Percentiles rank a stretch among this genome's conserved stretches.
Evolutionary conservation across 2,113 vertebrate genomes (phyloP).

Genomic region (Coptodon rendalli): DNA sequence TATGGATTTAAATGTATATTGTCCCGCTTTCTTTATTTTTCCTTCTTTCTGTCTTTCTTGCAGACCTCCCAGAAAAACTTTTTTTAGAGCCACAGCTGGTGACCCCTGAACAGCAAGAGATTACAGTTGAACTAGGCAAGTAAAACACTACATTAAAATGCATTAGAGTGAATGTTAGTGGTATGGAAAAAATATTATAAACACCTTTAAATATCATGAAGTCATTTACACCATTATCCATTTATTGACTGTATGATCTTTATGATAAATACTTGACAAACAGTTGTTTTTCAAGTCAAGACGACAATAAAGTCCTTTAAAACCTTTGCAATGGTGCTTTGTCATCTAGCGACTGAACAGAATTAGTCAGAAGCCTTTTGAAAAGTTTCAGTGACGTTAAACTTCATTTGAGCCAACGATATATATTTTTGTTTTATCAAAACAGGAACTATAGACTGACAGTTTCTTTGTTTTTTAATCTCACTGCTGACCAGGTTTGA

Average conservation of each 20-base stretch:
- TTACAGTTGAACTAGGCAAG: slow-evolving; percentile 53
- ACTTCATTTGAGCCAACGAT: background rate
- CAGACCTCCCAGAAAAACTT: background rate
- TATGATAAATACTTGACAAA: background rate
- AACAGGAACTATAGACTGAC: background rate
- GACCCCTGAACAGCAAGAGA: slow-evolving; percentile 6
- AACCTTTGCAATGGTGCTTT: background rate
- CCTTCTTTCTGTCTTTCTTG: background rate
- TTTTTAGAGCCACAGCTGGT: slow-evolving; percentile 8
- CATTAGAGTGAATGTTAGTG: background rate
- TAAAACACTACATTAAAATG: background rate
- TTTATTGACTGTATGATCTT: background rate
- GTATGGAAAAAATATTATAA: background rate
- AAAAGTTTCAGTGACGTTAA: background rate
- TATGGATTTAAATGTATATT: background rate
- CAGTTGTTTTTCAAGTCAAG: background rate
- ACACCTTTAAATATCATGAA: background rate
- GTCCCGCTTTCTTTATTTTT: background rate
- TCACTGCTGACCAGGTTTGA: background rate
- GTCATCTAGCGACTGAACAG: background rate
- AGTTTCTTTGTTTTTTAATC: background rate
- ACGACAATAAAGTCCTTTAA: background rate
- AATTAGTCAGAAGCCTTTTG: background rate
- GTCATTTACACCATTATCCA: background rate
- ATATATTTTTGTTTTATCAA: background rate